A percentile compares a stretch with the other conserved stretches of the same genome.
Conservation (phyloP, 2,113 vertebrate genomes). For the Lophura nycthemera region DNA sequence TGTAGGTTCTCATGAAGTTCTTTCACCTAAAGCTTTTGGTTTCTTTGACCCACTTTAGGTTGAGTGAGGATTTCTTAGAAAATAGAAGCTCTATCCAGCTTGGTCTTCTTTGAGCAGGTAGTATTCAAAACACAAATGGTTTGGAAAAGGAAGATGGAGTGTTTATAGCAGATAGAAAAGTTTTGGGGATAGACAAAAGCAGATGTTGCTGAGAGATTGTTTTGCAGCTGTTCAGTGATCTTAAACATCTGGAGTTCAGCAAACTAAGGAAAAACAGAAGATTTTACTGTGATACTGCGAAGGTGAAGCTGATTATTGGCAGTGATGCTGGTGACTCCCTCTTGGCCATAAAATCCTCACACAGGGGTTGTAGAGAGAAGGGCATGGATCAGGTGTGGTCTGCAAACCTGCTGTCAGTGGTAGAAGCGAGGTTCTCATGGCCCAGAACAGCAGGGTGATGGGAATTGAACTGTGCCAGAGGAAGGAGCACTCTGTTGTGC, state of each 20-base stretch:
- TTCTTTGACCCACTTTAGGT: not conserved
- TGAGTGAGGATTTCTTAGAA: not conserved
- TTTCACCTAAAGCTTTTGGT: not conserved
- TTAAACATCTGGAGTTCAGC: not conserved
- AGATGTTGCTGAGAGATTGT: not conserved
- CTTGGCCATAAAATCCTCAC: not conserved
- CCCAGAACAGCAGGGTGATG: not conserved
- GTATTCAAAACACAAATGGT: not conserved
- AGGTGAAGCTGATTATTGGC: not conserved
- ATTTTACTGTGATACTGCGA: not conserved
- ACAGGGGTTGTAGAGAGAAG: not conserved
- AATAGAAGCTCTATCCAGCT: not conserved
- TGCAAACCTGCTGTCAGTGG: not conserved
- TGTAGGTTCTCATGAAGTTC: not conserved
- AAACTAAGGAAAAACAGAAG: not conserved
- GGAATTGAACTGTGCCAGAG: accelerated
- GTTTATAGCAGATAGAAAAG: not conserved
- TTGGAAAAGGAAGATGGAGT: not conserved
- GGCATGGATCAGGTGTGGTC: not conserved
- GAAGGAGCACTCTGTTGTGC: not conserved
- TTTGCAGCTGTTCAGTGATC: not conserved
- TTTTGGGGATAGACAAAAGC: not conserved
- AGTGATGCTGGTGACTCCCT: not conserved
- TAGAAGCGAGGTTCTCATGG: not conserved
- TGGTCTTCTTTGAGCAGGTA: not conserved